These are phyloP conservation scores for Antigone vipio DNA, from an alignment of 2,113 vertebrate species.

Conservation along the genomic window DNA sequence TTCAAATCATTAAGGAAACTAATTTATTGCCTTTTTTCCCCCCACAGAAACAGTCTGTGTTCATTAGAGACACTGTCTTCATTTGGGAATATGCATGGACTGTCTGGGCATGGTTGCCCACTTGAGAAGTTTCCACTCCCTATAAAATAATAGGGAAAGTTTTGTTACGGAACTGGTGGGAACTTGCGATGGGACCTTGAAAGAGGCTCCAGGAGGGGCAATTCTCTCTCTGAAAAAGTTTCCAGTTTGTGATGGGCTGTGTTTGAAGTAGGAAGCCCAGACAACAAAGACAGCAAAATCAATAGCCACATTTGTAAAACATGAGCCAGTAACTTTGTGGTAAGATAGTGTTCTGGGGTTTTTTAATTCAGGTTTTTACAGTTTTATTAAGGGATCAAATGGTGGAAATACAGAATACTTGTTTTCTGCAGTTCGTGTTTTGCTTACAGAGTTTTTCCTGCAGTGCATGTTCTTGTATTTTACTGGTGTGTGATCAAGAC, in stretches of 20 bases:
- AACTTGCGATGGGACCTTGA: background rate
- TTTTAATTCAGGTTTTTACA: background rate
- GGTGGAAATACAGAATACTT: background rate
- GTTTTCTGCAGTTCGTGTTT: background rate
- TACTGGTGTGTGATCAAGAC: too few relatives aligned
- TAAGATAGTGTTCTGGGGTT: rapidly evolving
- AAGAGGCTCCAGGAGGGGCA: background rate
- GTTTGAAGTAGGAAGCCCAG: background rate
- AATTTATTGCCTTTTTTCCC: background rate
- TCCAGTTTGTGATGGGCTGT: background rate
- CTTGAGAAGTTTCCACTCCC: background rate
- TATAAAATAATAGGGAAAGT: background rate
- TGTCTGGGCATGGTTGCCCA: background rate
- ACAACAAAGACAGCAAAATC: background rate
- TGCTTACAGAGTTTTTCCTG: background rate
- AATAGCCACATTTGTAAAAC: background rate
- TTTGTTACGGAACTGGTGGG: background rate
- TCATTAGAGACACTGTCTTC: background rate
- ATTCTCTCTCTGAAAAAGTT: background rate
- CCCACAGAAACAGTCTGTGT: background rate
- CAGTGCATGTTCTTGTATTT: background rate
- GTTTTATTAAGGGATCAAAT: background rate
- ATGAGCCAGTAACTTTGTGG: background rate
- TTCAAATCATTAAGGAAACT: background rate
- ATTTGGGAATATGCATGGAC: background rate